A percentile compares a stretch with the other conserved stretches of the same genome.
These are phyloP conservation scores for Oikopleura dioica DNA, from an alignment of 23 tunicate species.

Conservation along the genomic window DNA sequence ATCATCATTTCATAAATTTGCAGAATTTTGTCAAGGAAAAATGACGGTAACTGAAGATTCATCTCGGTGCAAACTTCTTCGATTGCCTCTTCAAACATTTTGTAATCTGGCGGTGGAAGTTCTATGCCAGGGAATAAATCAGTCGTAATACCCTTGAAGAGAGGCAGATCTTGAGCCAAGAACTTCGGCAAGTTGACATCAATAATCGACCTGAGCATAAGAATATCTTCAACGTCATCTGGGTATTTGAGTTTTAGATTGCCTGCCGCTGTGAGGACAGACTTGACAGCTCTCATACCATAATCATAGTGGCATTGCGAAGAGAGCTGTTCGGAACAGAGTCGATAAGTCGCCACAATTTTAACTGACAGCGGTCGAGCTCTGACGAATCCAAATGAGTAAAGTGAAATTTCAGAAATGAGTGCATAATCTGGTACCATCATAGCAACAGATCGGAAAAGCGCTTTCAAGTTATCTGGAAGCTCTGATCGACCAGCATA, in stretches of 20 bases:
- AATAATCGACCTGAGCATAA: constrained; percentile 89
- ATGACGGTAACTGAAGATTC: constrained; percentile 55
- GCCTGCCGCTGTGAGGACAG: constrained; percentile 95
- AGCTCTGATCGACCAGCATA: constrained; percentile 96
- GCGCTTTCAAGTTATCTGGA: constrained; percentile 86
- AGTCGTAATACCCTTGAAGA: constrained; percentile 85
- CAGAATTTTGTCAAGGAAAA: constrained; percentile 85
- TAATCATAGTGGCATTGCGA: constrained; percentile 90
- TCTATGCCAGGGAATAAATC: constrained; percentile 85
- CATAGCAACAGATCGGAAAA: constrained; percentile 96
- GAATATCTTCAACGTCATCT: constrained; percentile 87
- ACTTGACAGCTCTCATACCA: constrained; percentile 97
- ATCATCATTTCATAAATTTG: constrained; percentile 95
- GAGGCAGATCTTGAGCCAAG: constrained; percentile 87
- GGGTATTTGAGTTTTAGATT: constrained; percentile 87
- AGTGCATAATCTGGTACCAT: constrained; percentile 99
- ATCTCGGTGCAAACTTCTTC: constrained; percentile 64
- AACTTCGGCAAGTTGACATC: constrained; percentile 94
- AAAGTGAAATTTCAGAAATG: constrained; percentile 87
- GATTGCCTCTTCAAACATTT: constrained; percentile 50
- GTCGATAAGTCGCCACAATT: constrained; percentile 90
- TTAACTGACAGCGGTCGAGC: constrained; percentile 94
- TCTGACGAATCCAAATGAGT: constrained; percentile 93
- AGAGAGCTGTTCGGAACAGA: constrained; percentile 90
- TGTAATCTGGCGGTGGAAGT: constrained; percentile 79